Evolutionary conservation across 2,113 vertebrate genomes (phyloP), one percentile per base, ranked within the genome.

Genomic region (Elaphurus davidianus): DNA sequence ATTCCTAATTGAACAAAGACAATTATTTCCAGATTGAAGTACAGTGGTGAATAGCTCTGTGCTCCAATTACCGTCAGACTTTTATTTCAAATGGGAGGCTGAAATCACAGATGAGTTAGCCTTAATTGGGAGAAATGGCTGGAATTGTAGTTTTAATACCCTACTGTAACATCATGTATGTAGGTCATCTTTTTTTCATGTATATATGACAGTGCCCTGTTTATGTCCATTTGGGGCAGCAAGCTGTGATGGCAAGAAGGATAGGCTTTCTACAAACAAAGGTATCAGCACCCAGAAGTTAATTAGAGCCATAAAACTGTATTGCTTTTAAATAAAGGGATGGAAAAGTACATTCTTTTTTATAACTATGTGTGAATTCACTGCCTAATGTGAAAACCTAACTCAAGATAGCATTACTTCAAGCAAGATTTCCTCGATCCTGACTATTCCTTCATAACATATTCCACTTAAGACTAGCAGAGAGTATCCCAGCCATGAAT

Each of bases 1-100:
- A 97, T 98, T 99, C 97, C 96, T 98, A 96, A 97, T 97, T 99
- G 96, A 89, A 97, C 95, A 99, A 99, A 98, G 95, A 97, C 83
- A 98, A 87, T 71, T 98, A 98, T 99, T 98, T 98, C 94, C 82
- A 87, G 76, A 93, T 82, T 96, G 95, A 96, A 92, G 93, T 94
- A 97, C 88, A 78, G 55, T 93, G 27, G 91, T 96, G 93, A 95
- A 74, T 98, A 98, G 96, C 95, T 97, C 83, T 97, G 83, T 97
- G 67, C 94, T 98, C 94, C 86, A 97, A 98, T 98, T 98, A 86
- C 97, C 57, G 45, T 94, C 97, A 98, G 97, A 97, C 87, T 93
- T 98, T 98, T 97, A 98, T 98, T 98, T 92, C 94, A 98, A 97
- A 97, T 94, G 97, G 91, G 83, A 96, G 96, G 76, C 94, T 97